Conservation (phyloP, 1,140 invertebrate species). For the Medauroidea extradentata region DNA sequence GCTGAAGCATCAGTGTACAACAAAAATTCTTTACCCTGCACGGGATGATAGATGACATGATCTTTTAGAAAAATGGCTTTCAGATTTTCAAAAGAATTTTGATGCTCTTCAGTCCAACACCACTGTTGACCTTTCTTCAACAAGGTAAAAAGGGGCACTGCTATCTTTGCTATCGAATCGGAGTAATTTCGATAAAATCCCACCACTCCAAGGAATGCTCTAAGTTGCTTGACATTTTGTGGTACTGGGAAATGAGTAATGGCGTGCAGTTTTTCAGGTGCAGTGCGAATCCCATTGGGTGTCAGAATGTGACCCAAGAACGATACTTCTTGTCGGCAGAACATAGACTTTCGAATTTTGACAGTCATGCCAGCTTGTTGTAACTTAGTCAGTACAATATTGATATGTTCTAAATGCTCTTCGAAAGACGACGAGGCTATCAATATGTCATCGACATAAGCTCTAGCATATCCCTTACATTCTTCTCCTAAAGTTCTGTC, state of each 20-base stretch:
- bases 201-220: no score
- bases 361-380: constrained; percentile 23
- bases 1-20: no score
- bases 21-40: no score
- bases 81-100: no score
- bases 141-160: constrained; percentile 28
- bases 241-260: no score
- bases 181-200: constrained; percentile 38
- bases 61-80: no score
- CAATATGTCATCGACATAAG: no score
- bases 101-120: no score
- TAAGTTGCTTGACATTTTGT: constrained; percentile 26
- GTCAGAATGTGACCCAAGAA: constrained; percentile 31
- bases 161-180: constrained; percentile 19
- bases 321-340: constrained; percentile 14
- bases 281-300: constrained; percentile 31
- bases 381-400: constrained; percentile 17
- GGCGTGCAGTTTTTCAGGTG: no score
- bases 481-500: no score
- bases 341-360: constrained; percentile 20
- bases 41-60: no score
- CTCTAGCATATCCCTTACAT: constrained; percentile 11
- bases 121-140: no score
- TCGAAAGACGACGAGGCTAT: constrained; percentile 19
- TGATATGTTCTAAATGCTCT: constrained; percentile 22